A percentile compares a stretch with the other conserved stretches of the same genome.
These are phyloP conservation scores for Mus spretus DNA, from an alignment of 2,797 vertebrate genomes.

Conservation along the genomic window DNA sequence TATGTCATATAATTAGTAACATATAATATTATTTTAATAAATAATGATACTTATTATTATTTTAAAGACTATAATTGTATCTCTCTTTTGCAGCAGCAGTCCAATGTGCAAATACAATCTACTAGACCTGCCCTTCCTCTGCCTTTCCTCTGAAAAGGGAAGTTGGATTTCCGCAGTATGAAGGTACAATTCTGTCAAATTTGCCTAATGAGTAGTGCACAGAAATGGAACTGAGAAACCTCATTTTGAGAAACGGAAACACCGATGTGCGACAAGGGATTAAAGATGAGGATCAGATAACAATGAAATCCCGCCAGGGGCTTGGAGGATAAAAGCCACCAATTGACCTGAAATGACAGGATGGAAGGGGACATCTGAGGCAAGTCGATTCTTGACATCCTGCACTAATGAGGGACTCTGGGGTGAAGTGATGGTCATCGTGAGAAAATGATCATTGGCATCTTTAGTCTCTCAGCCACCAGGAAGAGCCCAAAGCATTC, in stretches of 20 bases:
- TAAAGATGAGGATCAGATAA: not conserved
- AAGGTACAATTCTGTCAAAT: accelerated
- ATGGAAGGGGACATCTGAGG: not conserved
- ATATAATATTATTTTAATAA: not conserved
- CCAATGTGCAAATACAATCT: not conserved
- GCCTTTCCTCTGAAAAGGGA: not conserved
- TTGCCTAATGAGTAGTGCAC: too few relatives aligned
- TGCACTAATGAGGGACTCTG: not conserved
- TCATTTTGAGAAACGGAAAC: not conserved
- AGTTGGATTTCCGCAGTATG: accelerated
- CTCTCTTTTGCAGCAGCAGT: not conserved
- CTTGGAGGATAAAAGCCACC: not conserved
- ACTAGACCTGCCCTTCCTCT: not conserved
- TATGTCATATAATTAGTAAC: not conserved
- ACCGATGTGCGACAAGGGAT: conserved; percentile 1
- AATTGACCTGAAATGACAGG: not conserved
- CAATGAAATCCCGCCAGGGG: not conserved
- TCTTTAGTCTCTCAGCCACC: accelerated
- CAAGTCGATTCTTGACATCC: not conserved
- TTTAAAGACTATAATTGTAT: not conserved
- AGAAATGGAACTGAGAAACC: not conserved
- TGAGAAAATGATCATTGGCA: not conserved
- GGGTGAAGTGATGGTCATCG: accelerated
- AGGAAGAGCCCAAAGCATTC: not conserved
- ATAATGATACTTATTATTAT: too few relatives aligned